Conservation (phyloP, 23 tunicate genomes). For the Styela clava region DNA sequence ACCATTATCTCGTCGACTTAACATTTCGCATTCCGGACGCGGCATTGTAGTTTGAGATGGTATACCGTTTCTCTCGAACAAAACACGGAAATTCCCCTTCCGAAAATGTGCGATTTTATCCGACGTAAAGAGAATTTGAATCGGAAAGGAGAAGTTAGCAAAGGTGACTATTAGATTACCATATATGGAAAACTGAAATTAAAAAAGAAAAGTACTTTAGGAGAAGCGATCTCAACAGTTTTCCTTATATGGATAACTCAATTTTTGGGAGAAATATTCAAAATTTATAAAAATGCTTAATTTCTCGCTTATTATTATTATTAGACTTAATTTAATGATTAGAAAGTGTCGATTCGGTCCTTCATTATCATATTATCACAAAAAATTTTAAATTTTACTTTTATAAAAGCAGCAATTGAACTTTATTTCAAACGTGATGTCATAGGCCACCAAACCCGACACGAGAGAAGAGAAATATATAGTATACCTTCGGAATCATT, state of each 20-base stretch:
- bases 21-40: not conserved
- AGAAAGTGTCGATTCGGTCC: too few species aligned
- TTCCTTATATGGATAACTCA: slow-evolving; percentile 9
- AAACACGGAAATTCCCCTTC: not conserved
- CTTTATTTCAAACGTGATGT: not conserved
- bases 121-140: not conserved
- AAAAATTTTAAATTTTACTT: not conserved
- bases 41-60: not conserved
- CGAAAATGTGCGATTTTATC: not conserved
- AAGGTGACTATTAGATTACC: not conserved
- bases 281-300: not conserved
- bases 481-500: not conserved
- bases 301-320: too few species aligned
- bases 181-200: not conserved
- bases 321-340: too few species aligned
- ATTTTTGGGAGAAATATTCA: not conserved
- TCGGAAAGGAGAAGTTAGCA: not conserved
- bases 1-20: not conserved
- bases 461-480: slow-evolving; percentile 6
- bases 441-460: not conserved
- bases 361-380: too few species aligned
- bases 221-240: not conserved
- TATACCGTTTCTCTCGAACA: not conserved
- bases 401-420: not conserved
- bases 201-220: not conserved